These are phyloP conservation scores for Onychomys leucogaster DNA, from an alignment of 2,797 vertebrate species.

Conservation along the genomic window DNA sequence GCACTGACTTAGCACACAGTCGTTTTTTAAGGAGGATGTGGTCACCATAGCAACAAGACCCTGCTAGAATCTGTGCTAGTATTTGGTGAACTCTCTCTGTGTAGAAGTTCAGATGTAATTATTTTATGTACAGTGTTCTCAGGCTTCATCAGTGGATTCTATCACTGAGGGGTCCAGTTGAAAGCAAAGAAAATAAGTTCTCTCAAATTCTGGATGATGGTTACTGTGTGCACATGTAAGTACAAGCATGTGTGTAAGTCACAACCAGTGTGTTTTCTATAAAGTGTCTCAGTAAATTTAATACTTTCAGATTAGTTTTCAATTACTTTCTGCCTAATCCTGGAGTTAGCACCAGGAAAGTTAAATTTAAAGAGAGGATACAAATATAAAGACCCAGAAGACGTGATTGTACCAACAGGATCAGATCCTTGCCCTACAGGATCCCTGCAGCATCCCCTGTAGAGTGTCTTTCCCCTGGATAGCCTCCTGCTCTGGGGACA, in stretches of 20 bases:
- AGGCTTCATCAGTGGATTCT: not conserved
- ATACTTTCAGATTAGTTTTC: not conserved
- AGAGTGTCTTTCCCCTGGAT: not conserved
- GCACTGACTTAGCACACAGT: not conserved
- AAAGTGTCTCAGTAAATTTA: not conserved
- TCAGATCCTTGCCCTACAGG: not conserved
- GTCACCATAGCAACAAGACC: not conserved
- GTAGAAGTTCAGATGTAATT: not conserved
- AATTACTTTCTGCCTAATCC: not conserved
- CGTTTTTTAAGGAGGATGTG: not conserved
- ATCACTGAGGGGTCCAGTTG: not conserved
- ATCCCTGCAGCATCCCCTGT: accelerated
- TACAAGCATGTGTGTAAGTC: not conserved
- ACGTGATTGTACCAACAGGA: not conserved
- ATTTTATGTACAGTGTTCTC: not conserved
- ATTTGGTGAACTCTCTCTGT: not conserved
- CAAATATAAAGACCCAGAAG: not conserved
- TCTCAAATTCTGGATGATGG: not conserved
- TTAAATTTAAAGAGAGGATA: not conserved
- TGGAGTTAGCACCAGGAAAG: not conserved
- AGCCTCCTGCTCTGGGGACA: not conserved
- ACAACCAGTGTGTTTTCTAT: not conserved
- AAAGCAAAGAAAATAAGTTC: not conserved
- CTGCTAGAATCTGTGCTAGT: not conserved
- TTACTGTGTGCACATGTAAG: not conserved